Evolutionary conservation across 2,888 invertebrate species (phyloP), one percentile per base, ranked within the genome.

Genomic region (Volucella zonaria): DNA sequence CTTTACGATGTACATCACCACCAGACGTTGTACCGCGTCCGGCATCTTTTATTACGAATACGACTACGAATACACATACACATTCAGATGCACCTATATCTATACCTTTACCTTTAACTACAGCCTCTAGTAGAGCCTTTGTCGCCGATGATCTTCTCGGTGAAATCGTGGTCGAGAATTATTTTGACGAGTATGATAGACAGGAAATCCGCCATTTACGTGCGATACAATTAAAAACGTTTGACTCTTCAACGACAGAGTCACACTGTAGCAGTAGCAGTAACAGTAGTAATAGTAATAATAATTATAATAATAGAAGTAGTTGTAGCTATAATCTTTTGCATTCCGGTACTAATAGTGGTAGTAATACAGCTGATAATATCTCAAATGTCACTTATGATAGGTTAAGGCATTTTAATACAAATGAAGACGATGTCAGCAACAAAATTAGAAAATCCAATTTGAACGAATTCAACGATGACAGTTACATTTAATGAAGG

Each of bases 141-240:
- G 75, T 66, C 14, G 52, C 64, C 74, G 68, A 68, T 68, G 64
- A 74, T 83, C 83, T 58, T 68, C 77, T 87, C 52, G 89, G 87
- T 87, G 89, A 90, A 87, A 91, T 91, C 87, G 88, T 91, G 88
- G 91, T 91, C 85, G 91, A 91, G 87, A 90, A 91, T 87, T 91
- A 91, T 89, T 91, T 91, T 87, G 90, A 91, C 88, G 90, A 91
- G 89, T 91, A 91, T 86, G 90, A 91, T 87, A 91, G 91, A 89
- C 91, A 91, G 90, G 91, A 91, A 90, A 91, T 91, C 89, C 90
- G 88, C 88, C 87, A 86, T 80, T 87, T 85, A 85, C 88, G 88
- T 87, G 87, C 87, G 87, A 87, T 87, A 87, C 83, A 87, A 86
- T 79, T 87, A 82, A 85, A 87, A 79, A 87, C 82, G 51, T 82